Base-by-base conservation (phyloP, 2,888 invertebrate genomes). In the Eutolmus rufibarbis region DNA sequence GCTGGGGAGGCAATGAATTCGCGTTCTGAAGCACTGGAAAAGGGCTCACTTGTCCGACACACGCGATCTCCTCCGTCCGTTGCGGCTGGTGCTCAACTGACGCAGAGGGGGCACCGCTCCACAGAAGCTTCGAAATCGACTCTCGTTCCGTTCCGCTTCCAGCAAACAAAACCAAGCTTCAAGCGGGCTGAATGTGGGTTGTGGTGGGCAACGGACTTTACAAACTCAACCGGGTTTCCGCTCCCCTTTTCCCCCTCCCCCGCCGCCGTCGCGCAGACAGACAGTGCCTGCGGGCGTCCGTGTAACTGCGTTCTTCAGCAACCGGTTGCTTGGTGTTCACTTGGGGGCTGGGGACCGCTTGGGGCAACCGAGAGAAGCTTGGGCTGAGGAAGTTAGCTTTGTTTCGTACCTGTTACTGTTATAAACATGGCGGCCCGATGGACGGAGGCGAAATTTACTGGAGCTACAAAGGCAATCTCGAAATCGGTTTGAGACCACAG, bases 131-230 rank as follows among this genome's bases (percentile, higher is more conserved):
- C 78, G 23, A 40, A 40, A 40, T 78, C 43, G 9, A 23, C 23
- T 78, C 12, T 43, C n/a, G 40, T 78, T 78, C 40, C 78, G 78
- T 78, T 78, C 78, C 78, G 43, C 43, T 40, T 43, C 78, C 23
- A 40, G 19, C 12, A 2, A 46, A n/a, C 19, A 16, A 78, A n/a
- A 37, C 78, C 78, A 40, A 78, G 40, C 78, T 43, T 78, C 23
- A 23, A 23, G 46, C 43, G 12, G 37, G 34, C 34, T 37, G 76
- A 31, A 37, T 78, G 78, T 78, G 78, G 78, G 78, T 46, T 23
- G 78, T 23, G 19, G 43, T 78, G 12, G 43, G 78, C 78, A 78
- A 78, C 43, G 23, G 78, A 78, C 78, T 78, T 78, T 66, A 66
- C 66, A 28, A 28, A 66, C 66, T 23, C 66, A 66, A 66, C 23